A percentile compares a stretch with the other conserved stretches of the same genome.
phyloP scores from a whole-genome alignment of 1,140 invertebrate genomes.

The Anastrepha obliqua region DNA sequence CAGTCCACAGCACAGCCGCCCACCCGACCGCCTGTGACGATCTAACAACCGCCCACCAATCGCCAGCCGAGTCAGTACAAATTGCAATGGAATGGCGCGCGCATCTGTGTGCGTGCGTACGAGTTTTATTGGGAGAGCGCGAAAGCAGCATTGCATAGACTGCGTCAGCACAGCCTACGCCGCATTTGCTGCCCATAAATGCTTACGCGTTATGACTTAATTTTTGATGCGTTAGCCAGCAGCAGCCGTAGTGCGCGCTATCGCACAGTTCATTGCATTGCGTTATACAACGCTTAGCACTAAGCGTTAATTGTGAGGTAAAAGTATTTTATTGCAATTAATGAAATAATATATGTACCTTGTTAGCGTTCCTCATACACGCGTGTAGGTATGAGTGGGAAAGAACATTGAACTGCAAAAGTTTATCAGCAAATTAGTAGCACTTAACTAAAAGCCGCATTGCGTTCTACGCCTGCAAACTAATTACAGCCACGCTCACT shows the following conservation, averaged over 20 bases:
- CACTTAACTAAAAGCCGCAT: neutral
- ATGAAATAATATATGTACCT: neutral
- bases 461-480: neutral
- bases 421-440: neutral
- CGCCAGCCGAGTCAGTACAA: neutral
- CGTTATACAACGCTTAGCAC: constrained; percentile 14
- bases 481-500: neutral
- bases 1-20: neutral
- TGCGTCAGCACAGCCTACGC: neutral
- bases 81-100: neutral
- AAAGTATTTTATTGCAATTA: neutral
- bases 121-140: neutral
- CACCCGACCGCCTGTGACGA: neutral
- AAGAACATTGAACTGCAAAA: constrained; percentile 14
- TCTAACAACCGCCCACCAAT: constrained; percentile 8
- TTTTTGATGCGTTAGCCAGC: neutral
- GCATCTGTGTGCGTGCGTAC: neutral
- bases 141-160: neutral
- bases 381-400: neutral
- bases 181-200: neutral
- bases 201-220: neutral
- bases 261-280: constrained; percentile 31
- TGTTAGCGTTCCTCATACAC: neutral
- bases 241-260: neutral
- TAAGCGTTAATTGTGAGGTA: neutral